Evolutionary conservation across 2,797 vertebrate species (phyloP), one percentile per base, ranked within the genome.

Genomic region (Lophotriccus pileatus): DNA sequence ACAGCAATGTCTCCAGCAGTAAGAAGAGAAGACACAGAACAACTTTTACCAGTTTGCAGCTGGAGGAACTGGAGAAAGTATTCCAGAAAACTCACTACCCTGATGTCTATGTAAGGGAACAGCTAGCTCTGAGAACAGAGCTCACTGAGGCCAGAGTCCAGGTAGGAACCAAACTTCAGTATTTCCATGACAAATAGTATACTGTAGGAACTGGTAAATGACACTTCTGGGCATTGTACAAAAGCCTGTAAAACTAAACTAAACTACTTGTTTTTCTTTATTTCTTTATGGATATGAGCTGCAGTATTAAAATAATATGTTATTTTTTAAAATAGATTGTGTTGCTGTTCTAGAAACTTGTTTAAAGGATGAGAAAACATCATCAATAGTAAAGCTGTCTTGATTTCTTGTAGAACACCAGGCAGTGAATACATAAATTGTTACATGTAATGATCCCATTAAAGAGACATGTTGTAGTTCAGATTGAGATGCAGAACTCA

Each of bases 1-100:
- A 99, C 98, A 99, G 99, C 76, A 99, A 99, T 46, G 99, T 99
- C 88, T 99, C 99, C 91, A 99, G 99, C 98, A 99, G 99, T 92
- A 99, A 99, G 97, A 99, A 99, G 97, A 97, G 99, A 95, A 98
- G 99, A 50, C 99, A 99, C 97, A 97, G 99, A 93, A 99, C 99
- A 25, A 99, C 99, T 49, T 99, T 99, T 96, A 99, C 99, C 78
- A 99, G 99, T 97, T 97, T 99, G 90, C 99, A 99, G 97, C 98
- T 99, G 81, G 99, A 99, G 92, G 99, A 99, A 93, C 98, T 99
- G 81, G 99, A 99, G 97, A 99, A 99, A 91, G 99, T 99, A 36
- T 99, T 99, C 94, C 99, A 99, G 98, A 99, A 99, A 95, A 99
- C 99, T 4, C 99, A 99, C 96, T 99, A 99, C 49, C 99, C 99